These are phyloP conservation scores for Eumerus sabulonum DNA, from an alignment of 2,888 invertebrate genomes.

Conservation along the genomic window DNA sequence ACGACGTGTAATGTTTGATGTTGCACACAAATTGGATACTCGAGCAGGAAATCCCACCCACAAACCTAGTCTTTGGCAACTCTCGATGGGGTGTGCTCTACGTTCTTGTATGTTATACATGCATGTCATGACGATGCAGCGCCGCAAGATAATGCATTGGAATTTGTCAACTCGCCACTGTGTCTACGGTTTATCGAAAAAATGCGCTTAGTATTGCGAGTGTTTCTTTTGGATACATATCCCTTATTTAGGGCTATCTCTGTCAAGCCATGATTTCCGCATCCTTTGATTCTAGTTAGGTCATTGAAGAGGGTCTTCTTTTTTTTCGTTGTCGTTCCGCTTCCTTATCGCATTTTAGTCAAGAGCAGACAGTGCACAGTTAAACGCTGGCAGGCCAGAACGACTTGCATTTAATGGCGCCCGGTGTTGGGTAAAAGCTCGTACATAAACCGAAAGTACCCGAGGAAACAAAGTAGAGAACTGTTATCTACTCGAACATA, in stretches of 20 bases:
- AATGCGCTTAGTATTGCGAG: background rate
- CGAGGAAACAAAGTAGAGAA: no score
- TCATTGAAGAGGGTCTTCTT: conserved; percentile 12
- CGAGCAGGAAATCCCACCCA: no score
- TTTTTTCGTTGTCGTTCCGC: background rate
- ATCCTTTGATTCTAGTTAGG: conserved; percentile 42
- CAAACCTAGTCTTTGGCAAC: no score
- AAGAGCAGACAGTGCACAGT: conserved; percentile 3
- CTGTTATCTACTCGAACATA: no score
- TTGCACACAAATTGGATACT: conserved; percentile 47
- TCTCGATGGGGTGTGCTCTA: no score
- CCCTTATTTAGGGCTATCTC: conserved; percentile 34
- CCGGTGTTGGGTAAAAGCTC: no score
- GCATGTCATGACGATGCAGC: no score
- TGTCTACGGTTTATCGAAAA: no score
- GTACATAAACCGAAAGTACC: no score
- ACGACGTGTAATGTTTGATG: conserved; percentile 49
- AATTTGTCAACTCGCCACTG: conserved; percentile 19
- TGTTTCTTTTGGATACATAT: conserved; percentile 12
- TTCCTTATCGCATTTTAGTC: conserved; percentile 18
- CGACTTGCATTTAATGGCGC: conserved; percentile 60
- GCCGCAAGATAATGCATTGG: background rate
- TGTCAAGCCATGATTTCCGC: conserved; percentile 33
- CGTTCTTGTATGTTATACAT: no score
- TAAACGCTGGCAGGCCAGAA: background rate